Evolutionary conservation across 2,888 invertebrate genomes (phyloP).

Genomic region (Calameuta pallipes): DNA sequence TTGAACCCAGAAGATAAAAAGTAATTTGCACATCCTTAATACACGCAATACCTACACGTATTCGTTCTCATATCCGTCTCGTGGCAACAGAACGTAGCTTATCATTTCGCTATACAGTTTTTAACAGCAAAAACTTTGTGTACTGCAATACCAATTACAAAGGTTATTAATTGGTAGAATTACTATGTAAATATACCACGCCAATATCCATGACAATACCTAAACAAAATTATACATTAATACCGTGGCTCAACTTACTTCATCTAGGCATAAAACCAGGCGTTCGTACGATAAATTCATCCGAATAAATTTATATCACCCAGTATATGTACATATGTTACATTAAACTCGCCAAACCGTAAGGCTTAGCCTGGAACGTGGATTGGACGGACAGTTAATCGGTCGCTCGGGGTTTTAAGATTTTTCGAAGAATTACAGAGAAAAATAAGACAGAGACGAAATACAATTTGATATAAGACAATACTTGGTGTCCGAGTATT

Average conservation of each 20-base stretch:
- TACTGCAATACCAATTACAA: no score
- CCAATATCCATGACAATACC: neutral
- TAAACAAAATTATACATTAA: neutral
- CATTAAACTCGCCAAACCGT: no score
- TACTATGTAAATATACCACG: no score
- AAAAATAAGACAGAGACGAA: neutral
- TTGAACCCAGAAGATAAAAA: neutral
- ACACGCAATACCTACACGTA: neutral
- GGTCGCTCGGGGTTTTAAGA: neutral
- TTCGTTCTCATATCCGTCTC: neutral
- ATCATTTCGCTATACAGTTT: neutral
- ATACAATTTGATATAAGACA: neutral
- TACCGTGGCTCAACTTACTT: neutral
- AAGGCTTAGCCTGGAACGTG: no score
- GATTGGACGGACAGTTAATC: neutral
- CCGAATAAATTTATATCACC: neutral
- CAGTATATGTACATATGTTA: no score
- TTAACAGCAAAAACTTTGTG: no score
- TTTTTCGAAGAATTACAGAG: neutral
- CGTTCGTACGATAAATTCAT: neutral
- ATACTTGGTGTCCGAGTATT: neutral
- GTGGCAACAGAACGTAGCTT: neutral
- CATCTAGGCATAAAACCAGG: neutral
- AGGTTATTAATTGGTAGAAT: no score
- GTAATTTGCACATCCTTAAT: neutral